Conservation (phyloP, 2,113 vertebrate species). For the Naja naja region DNA sequence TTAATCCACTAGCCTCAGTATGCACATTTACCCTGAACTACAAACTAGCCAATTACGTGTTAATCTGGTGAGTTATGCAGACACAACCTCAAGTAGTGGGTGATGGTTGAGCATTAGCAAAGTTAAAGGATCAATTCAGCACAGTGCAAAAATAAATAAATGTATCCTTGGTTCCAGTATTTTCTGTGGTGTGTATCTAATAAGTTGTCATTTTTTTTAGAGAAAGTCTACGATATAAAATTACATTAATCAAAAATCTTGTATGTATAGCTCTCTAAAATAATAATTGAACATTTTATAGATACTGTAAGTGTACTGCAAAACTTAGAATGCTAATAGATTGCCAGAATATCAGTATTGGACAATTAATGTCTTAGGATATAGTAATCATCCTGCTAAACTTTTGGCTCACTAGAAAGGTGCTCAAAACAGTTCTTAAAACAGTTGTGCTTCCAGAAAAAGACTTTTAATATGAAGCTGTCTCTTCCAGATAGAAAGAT, state of each 20-base stretch:
- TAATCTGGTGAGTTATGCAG: background rate
- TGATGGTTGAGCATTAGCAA: background rate
- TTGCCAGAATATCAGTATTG: background rate
- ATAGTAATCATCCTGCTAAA: constrained; percentile 35
- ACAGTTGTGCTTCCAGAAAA: constrained; percentile 25
- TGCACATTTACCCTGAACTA: background rate
- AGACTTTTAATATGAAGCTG: constrained; percentile 45
- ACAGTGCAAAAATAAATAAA: background rate
- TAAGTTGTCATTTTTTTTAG: constrained; percentile 12
- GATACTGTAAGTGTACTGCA: constrained; percentile 26
- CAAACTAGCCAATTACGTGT: background rate
- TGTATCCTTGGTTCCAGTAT: background rate
- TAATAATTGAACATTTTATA: background rate
- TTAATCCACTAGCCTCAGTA: background rate
- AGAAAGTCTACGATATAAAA: background rate
- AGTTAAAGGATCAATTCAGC: background rate
- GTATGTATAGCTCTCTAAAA: background rate
- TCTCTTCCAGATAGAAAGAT: background rate
- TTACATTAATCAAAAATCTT: background rate
- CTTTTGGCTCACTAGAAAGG: constrained; percentile 31
- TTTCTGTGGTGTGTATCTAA: rapidly evolving
- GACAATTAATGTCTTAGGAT: constrained; percentile 32
- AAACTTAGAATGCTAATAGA: constrained; percentile 36
- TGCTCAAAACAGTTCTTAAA: constrained; percentile 10
- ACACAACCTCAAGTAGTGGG: background rate